Evolutionary conservation across 1,140 invertebrate genomes (phyloP), one percentile per base, ranked within the genome.

Genomic region (Zaprionus vittiger): DNA sequence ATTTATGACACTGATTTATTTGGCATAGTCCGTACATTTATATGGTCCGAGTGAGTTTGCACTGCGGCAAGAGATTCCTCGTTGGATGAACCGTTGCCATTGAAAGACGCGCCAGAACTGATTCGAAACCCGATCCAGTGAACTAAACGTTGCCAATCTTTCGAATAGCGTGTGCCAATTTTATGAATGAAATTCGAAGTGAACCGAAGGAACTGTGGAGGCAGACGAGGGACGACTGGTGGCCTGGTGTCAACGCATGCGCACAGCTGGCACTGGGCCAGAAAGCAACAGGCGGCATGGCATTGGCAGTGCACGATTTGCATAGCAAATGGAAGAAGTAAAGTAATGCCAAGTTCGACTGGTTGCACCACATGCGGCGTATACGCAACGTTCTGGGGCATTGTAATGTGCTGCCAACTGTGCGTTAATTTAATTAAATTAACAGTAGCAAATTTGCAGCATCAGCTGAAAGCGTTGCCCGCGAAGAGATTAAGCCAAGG

Each of bases 1-100:
- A 87, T 89, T 87, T 87, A 87, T 87, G 84, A 87, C 84, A 90
- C 71, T 89, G 84, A 87, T 87, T 87, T 87, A 87, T 87, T 57
- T 70, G 80, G 55, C 73, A 56, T 52, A 77, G 47, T 64, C 56
- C 49, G 56, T 7, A 22, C 63, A 64, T 79, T 73, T 73, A 65
- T 68, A 22, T 22, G 34, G 6, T 12, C 11, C 17, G 34, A 12
- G 38, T 6, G 6, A 17, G 41, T 60, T 14, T 28, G 64, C 11
- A 11, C 12, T 7, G 26, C 9, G 14, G 4, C 28, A 1, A 12
- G n/a, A 38, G 15, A 15, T 75, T 12, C n/a, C 2, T 38, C 37
- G 24, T 34, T 38, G 26, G 5, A 41, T 7, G 41, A 70, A 85
- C 68, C 71, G 79, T 54, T 63, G 61, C 54, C 67, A 61, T 73